A percentile compares a stretch with the other conserved stretches of the same genome.
Conservation (phyloP, 2,797 vertebrate species). For the Helicolenus hilgendorfi region DNA sequence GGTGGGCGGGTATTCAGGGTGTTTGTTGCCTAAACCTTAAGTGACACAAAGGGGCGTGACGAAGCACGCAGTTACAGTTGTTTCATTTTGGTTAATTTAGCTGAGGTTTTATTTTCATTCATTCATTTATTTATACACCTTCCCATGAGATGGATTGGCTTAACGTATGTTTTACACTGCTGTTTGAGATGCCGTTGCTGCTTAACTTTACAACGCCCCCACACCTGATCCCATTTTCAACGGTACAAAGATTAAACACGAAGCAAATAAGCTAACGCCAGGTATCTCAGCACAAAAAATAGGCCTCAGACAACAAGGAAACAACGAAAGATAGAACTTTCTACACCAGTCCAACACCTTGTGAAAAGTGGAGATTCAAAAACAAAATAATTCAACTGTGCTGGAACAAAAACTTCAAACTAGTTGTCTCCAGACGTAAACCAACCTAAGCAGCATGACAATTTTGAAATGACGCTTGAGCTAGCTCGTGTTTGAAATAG, state of each 20-base stretch:
- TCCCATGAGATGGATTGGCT: no score
- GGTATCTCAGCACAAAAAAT: neutral
- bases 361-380: neutral
- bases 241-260: neutral
- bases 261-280: neutral
- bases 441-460: neutral
- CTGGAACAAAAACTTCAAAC: neutral
- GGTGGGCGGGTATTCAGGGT: no score
- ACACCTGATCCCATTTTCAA: neutral
- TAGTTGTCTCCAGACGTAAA: fast-evolving
- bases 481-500: neutral
- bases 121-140: no score
- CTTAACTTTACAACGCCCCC: neutral
- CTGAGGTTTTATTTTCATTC: neutral
- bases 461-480: neutral
- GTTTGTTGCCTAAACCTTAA: no score
- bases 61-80: neutral
- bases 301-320: neutral
- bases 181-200: neutral
- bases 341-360: neutral
- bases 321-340: neutral
- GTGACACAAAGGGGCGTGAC: no score
- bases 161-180: neutral
- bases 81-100: neutral
- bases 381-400: no score